phyloP scores from a whole-genome alignment of 64 coral and sea anemone genomes.

The Trachythela sp. region DNA sequence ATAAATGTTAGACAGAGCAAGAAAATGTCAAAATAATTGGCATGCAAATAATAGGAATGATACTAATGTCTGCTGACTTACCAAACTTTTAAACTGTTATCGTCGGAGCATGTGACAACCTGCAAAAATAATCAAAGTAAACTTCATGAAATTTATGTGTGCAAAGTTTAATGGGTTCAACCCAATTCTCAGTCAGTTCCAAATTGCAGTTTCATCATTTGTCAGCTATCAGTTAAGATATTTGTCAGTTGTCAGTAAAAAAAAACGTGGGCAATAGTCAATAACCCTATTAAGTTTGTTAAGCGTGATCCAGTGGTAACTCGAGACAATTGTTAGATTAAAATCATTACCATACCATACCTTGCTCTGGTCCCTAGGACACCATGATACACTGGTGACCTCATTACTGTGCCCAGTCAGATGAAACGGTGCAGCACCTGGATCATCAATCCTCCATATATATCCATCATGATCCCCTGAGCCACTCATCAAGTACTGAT shows the following conservation, averaged over 20 bases:
- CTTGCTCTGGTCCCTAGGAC: constrained; percentile 79
- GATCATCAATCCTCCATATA: constrained; percentile 73
- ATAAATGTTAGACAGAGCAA: neutral
- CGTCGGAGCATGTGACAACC: constrained; percentile 92
- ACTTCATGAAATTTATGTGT: neutral
- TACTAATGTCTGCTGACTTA: constrained; percentile 27
- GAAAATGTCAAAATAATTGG: no score
- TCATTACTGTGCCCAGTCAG: constrained; percentile 79
- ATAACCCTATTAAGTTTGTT: no score
- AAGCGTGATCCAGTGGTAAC: neutral
- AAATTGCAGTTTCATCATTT: no score
- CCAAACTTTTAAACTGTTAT: constrained; percentile 86
- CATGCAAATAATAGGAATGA: neutral
- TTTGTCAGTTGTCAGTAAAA: no score
- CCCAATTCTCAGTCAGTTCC: no score
- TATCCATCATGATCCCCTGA: constrained; percentile 78
- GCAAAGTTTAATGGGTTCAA: neutral
- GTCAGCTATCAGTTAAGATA: no score
- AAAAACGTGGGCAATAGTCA: no score
- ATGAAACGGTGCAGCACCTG: constrained; percentile 48
- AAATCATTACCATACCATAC: constrained; percentile 16
- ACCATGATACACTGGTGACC: constrained; percentile 92
- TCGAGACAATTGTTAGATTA: no score
- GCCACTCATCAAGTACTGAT: constrained; percentile 73
- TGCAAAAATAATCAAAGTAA: constrained; percentile 24